Base-by-base conservation (phyloP, 2,888 invertebrate species). In the Himalopsyche tibetana region DNA sequence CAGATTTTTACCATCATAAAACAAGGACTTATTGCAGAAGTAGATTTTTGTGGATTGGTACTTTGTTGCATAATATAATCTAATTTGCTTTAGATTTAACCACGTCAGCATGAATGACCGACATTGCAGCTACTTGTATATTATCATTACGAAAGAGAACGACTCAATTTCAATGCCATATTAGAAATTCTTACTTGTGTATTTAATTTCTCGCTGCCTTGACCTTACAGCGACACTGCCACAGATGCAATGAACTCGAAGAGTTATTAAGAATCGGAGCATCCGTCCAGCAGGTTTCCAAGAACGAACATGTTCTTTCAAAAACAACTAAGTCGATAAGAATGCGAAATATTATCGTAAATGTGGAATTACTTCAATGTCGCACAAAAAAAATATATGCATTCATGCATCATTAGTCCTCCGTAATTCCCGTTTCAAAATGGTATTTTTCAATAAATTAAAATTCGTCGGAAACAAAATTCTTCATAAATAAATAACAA, bases 231-330 rank as follows among this genome's bases (percentile, higher is more conserved):
- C 19, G 11, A 5, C 28, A 9, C 17, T 63, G 63, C 19, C 19
- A 63, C 63, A 63, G 63, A 51, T 51, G 51, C 51, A 51, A 51
- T 63, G 63, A 63, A 63, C 63, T 63, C 11, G 4, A 63, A 63
- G 28, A 6, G 0, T 63, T 63, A 19, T 19, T 63, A 63, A 8
- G 19, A 63, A 63, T n/a, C 11, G 28, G 11, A n/a, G 19, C 63
- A 63, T 63, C 28, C 63, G 28, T 63, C 63, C 63, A 19, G n/a
- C 28, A 19, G 63, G 19, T 11, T 63, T 19, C 63, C 63, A 28
- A 63, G 63, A 63, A 63, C 8, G 0, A 63, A 28, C n/a, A 63
- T 28, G 63, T 63, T 19, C 63, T 63, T 28, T 63, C 63, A 11
- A 6, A 28, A 28, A 19, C 28, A 28, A 28, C 63, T 6, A n/a